Conservation (phyloP, 2,888 invertebrate genomes). For the Caenorhabditis zanzibari region DNA sequence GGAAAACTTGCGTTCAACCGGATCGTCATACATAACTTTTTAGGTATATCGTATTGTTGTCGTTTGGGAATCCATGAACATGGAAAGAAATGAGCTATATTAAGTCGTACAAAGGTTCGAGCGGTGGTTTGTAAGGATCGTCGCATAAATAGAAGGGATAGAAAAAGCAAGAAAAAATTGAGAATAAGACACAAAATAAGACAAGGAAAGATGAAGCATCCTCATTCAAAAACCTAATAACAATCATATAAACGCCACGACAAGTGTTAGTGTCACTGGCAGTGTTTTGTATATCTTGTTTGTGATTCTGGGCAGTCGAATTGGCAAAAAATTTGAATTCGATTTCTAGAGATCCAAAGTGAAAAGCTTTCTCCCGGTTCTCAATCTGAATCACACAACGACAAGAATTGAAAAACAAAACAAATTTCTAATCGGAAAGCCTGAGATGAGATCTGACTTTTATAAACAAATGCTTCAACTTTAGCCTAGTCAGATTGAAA, state of each 20-base stretch:
- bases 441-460: slow-evolving; percentile 41
- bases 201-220: slow-evolving; percentile 47
- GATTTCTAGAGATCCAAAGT: not conserved
- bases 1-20: slow-evolving; percentile 67
- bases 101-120: slow-evolving; percentile 32
- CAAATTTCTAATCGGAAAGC: slow-evolving; percentile 33
- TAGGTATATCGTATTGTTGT: slow-evolving; percentile 33
- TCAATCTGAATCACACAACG: slow-evolving; percentile 1
- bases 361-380: not conserved
- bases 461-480: slow-evolving; percentile 30
- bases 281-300: not conserved
- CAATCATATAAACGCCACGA: slow-evolving; percentile 51
- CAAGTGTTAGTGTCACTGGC: slow-evolving; percentile 34
- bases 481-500: slow-evolving; percentile 1
- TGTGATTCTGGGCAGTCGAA: not conserved
- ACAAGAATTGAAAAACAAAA: slow-evolving; percentile 29
- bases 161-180: slow-evolving; percentile 9
- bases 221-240: slow-evolving; percentile 61
- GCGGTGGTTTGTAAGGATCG: slow-evolving; percentile 44
- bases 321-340: slow-evolving; percentile 1
- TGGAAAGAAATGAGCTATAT: slow-evolving; percentile 52
- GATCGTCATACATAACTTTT: slow-evolving; percentile 62
- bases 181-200: slow-evolving; percentile 31
- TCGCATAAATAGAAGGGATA: slow-evolving; percentile 34
- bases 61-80: slow-evolving; percentile 56